These are phyloP conservation scores for Plebejus melissa DNA, from an alignment of 2,888 invertebrate species.

Conservation along the genomic window DNA sequence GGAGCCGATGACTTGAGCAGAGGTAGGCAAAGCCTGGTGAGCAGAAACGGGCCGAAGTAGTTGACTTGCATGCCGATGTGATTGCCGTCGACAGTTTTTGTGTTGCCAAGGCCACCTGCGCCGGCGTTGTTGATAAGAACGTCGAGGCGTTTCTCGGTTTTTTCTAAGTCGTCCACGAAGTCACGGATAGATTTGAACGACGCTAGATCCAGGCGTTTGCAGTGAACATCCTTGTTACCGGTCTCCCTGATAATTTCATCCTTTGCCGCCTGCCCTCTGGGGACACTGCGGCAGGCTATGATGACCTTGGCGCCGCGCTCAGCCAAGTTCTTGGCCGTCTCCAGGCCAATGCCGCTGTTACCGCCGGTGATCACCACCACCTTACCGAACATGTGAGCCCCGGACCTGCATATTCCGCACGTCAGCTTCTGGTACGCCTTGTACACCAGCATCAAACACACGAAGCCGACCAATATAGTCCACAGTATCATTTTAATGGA, in stretches of 20 bases:
- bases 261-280: conserved; percentile 57
- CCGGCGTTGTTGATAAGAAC: conserved; percentile 82
- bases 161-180: conserved; percentile 76
- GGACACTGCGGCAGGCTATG: conserved; percentile 69
- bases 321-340: conserved; percentile 74
- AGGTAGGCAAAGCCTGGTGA: conserved; percentile 81
- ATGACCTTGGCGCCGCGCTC: conserved; percentile 72
- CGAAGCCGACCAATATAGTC: conserved; percentile 32
- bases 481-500: conserved; percentile 35
- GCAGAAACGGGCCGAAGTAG: conserved; percentile 84
- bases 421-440: conserved; percentile 67
- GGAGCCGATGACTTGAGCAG: conserved; percentile 77
- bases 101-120: conserved; percentile 65
- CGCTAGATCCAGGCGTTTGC: conserved; percentile 61
- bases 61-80: conserved; percentile 85
- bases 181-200: conserved; percentile 71
- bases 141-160: conserved; percentile 71
- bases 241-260: conserved; percentile 60
- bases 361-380: conserved; percentile 70
- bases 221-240: conserved; percentile 58
- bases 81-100: conserved; percentile 81
- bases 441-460: conserved; percentile 46
- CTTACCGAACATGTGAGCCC: conserved; percentile 70
- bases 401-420: conserved; percentile 61
- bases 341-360: conserved; percentile 74